Evolutionary conservation across 2,888 invertebrate species (phyloP).

Genomic region (Tanytarsus gracilentus): DNA sequence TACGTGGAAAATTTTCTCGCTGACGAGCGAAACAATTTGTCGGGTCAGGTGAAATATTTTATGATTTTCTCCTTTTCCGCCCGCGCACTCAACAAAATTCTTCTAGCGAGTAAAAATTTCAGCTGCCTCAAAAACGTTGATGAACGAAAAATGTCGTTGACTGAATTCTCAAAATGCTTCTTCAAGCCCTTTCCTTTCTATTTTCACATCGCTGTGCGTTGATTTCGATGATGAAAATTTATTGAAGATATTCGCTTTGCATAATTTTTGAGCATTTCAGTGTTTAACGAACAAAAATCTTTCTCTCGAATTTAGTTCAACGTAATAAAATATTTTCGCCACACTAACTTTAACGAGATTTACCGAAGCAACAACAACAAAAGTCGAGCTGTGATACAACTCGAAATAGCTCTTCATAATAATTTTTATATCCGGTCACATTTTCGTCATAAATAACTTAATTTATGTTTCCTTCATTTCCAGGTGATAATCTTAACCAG

Average conservation of each 20-base stretch:
- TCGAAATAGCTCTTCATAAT: neutral
- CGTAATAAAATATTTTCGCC: too few relatives aligned
- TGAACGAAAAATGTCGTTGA: conserved; percentile 5
- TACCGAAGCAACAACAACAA: neutral
- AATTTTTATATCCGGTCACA: conserved; percentile 22
- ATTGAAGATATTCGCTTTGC: conserved; percentile 10
- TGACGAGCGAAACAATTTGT: too few relatives aligned
- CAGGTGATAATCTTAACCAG: conserved; percentile 9
- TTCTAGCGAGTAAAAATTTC: neutral
- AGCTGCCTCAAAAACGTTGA: neutral
- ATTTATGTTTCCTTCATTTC: conserved; percentile 16
- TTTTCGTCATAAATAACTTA: conserved; percentile 20
- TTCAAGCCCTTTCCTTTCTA: neutral
- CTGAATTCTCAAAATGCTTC: conserved; percentile 1
- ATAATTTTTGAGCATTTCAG: too few relatives aligned
- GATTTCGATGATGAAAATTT: conserved; percentile 7
- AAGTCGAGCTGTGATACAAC: neutral
- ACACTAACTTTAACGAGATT: too few relatives aligned
- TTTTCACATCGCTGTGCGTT: neutral
- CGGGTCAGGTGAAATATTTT: too few relatives aligned
- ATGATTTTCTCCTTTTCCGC: neutral
- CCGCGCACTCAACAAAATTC: neutral
- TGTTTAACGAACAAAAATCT: too few relatives aligned
- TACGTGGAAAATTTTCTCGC: too few relatives aligned
- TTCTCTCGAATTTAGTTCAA: too few relatives aligned